Evolutionary conservation across 1,140 invertebrate genomes (phyloP), one percentile per base, ranked within the genome.

Genomic region (Rhizoglyphus robini): DNA sequence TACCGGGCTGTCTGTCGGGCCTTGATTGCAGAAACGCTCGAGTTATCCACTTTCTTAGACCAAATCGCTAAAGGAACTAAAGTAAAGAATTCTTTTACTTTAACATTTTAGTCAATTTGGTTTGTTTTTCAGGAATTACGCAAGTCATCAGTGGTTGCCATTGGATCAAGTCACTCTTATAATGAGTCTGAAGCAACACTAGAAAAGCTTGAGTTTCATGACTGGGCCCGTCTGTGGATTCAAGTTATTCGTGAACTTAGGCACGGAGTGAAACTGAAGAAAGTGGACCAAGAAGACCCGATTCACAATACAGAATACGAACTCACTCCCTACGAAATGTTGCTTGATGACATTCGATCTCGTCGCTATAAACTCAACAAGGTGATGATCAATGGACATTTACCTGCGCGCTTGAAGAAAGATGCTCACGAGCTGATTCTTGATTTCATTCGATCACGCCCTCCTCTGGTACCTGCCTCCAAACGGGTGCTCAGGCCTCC

Each of bases 241-340:
- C 92, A 97, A 49, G 90, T 96, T 18, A 93, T 96, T 72, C 81
- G 85, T 51, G 88, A 96, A 74, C 77, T 90, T 15, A 27, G 67
- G 18, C 77, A 81, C 73, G 90, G 93, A 13, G 90, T 96, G 0
- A 87, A 92, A 75, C 79, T 97, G 72, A 96, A 95, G 78, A 95
- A 95, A 76, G 88, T 93, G 2, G 76, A 78, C 48, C 72, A 73
- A 11, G 69, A 72, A 4, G 71, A 70, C 25, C 71, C 70, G 20
- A 68, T 72, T 80, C 84, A 83, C 74, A 71, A 76, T 48, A 82
- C 88, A 64, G 91, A 96, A 76, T 96, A 87, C 76, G 90, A 95
- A 76, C 76, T 96, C 67, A 97, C 93, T n/a, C 93, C 93, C 5
- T 96, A 95, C 75, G 93, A 96, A 79, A 94, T 94, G 72, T 80